phyloP scores from a whole-genome alignment of 1,140 invertebrate species.

The Brachystomella parvula region DNA sequence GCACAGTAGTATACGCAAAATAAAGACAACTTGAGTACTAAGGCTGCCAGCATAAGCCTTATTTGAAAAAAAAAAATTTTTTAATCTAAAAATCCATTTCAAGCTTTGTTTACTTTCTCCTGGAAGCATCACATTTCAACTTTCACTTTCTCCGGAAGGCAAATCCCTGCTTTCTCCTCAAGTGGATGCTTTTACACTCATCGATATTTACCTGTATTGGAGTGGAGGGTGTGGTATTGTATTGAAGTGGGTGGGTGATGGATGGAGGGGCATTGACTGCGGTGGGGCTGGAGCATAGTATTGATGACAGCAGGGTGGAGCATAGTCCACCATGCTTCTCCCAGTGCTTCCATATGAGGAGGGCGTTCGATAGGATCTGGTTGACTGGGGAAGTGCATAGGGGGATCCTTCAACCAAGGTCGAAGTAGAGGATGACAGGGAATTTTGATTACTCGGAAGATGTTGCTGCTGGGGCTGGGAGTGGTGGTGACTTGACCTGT shows the following conservation, averaged over 20 bases:
- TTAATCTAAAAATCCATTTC: no score
- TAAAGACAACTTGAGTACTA: no score
- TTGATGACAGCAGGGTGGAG: constrained; percentile 37
- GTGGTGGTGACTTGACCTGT: constrained; percentile 25
- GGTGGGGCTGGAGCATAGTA: constrained; percentile 35
- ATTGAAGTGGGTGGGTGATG: constrained; percentile 37
- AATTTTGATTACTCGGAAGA: neutral
- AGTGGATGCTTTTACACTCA: neutral
- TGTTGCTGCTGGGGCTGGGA: neutral
- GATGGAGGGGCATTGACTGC: constrained; percentile 22
- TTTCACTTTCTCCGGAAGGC: no score
- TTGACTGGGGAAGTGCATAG: constrained; percentile 17
- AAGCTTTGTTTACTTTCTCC: no score
- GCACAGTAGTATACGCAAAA: no score
- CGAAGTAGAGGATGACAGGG: constrained; percentile 21
- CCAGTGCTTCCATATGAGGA: constrained; percentile 24
- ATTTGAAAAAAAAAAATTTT: no score
- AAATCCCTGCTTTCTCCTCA: no score
- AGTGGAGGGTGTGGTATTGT: constrained; percentile 38
- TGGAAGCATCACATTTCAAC: no score
- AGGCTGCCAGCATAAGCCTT: no score
- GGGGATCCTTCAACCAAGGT: constrained; percentile 15
- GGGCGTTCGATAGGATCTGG: constrained; percentile 23
- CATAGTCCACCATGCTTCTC: constrained; percentile 31
- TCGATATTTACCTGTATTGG: constrained; percentile 35